These are phyloP conservation scores for Cuniculus paca DNA, from an alignment of 2,797 vertebrate genomes.

Conservation along the genomic window DNA sequence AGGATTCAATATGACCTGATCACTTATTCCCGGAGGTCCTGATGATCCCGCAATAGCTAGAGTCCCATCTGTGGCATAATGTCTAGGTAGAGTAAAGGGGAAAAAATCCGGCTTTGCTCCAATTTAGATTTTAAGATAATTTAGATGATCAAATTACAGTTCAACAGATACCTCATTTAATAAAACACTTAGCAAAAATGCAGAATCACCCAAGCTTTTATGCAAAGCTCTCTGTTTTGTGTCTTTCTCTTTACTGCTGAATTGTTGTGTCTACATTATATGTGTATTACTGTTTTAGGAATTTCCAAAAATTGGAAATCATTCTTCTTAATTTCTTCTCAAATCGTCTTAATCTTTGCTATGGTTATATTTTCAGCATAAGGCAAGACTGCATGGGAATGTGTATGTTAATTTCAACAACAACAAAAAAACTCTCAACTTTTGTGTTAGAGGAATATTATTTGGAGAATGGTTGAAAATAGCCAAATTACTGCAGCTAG, in stretches of 20 bases:
- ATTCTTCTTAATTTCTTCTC: conserved; percentile 4
- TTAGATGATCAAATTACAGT: neutral
- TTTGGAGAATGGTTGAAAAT: conserved; percentile 67
- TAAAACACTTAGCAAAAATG: neutral
- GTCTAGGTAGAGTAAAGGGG: neutral
- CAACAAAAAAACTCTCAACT: neutral
- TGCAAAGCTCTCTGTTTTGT: neutral
- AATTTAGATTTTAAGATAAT: conserved; percentile 25
- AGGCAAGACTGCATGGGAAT: neutral
- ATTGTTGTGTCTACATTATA: neutral
- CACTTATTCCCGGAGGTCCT: neutral
- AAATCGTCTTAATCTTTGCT: conserved; percentile 8
- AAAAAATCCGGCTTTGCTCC: neutral
- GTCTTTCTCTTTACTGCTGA: neutral
- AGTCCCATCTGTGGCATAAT: neutral
- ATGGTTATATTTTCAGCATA: conserved; percentile 20
- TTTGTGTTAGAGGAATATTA: conserved; percentile 58
- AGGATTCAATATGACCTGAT: neutral
- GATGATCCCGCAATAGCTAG: neutral
- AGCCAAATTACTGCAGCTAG: conserved; percentile 28
- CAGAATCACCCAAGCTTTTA: neutral
- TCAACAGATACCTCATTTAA: neutral
- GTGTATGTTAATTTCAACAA: neutral
- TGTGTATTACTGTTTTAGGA: neutral
- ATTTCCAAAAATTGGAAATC: neutral